Percentiles rank a stretch among this genome's conserved stretches.
phyloP scores from a whole-genome alignment of 53 echinoderm and acorn worm species.

The Temnopleurus reevesii region DNA sequence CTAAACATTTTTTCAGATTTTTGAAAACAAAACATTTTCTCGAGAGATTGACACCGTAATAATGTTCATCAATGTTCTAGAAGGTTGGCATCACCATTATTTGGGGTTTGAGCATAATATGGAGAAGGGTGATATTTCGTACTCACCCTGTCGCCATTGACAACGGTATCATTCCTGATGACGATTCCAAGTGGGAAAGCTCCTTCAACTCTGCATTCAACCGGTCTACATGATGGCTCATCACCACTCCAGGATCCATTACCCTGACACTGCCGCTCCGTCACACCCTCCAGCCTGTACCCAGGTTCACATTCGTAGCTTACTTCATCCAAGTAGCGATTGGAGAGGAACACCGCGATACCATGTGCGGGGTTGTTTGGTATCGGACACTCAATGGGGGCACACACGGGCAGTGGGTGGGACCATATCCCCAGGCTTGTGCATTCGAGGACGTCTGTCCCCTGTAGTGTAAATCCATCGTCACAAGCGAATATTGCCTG shows the following conservation, averaged over 20 bases:
- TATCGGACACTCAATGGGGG: background rate
- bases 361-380: slow-evolving; percentile 44
- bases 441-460: background rate
- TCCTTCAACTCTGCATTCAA: slow-evolving; percentile 41
- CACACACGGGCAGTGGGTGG: slow-evolving; percentile 5
- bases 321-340: slow-evolving; percentile 36
- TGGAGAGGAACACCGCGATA: slow-evolving; percentile 35
- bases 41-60: no score
- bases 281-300: slow-evolving; percentile 63
- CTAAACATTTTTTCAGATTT: no score
- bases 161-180: background rate
- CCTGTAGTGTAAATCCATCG: slow-evolving; percentile 59
- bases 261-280: slow-evolving; percentile 47
- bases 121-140: no score
- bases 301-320: slow-evolving; percentile 72
- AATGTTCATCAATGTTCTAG: no score
- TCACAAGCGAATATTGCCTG: slow-evolving; percentile 54
- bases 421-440: slow-evolving; percentile 5
- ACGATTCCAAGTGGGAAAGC: slow-evolving; percentile 44
- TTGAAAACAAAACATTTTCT: no score
- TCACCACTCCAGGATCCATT: slow-evolving; percentile 69
- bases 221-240: slow-evolving; percentile 53
- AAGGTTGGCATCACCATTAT: no score
- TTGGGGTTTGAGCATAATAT: no score
- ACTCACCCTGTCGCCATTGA: slow-evolving; percentile 33